Conservation (phyloP, 2,797 vertebrate genomes). For the Gymnodraco acuticeps region DNA sequence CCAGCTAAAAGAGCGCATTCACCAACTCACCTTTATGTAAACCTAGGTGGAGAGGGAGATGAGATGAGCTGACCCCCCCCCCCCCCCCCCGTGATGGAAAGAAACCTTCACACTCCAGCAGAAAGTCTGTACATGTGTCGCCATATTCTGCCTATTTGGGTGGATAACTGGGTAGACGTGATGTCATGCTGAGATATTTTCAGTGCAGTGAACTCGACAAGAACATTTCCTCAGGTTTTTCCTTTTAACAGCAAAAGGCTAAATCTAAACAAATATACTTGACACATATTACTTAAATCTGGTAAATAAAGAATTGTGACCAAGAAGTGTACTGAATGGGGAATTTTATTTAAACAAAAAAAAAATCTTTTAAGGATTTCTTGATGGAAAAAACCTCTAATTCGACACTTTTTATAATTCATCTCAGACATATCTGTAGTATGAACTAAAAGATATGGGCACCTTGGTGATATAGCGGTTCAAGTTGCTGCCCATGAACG, state of each 20-base stretch:
- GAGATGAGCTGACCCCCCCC: conserved; percentile 35
- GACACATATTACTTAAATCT: neutral
- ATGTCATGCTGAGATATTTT: conserved; percentile 29
- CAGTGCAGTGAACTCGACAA: neutral
- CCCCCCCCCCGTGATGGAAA: conserved; percentile 13
- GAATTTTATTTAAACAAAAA: neutral
- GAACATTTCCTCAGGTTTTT: too few relatives aligned
- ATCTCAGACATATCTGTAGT: neutral
- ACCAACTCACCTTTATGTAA: conserved; percentile 50
- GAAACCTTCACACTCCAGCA: conserved; percentile 22
- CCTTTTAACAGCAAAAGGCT: neutral
- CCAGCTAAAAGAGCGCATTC: conserved; percentile 73
- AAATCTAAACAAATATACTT: neutral
- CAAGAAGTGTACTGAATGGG: neutral
- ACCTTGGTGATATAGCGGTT: neutral
- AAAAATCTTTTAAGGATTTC: neutral
- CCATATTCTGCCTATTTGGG: conserved; percentile 24
- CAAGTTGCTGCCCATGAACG: neutral
- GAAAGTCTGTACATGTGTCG: neutral
- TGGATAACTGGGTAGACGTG: conserved; percentile 7
- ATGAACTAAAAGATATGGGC: neutral
- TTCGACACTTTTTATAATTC: too few relatives aligned
- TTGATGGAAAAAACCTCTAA: neutral
- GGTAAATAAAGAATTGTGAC: neutral
- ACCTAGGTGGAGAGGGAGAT: conserved; percentile 38